Base-by-base conservation (phyloP, 2,113 vertebrate genomes). In the Salvator merianae region DNA sequence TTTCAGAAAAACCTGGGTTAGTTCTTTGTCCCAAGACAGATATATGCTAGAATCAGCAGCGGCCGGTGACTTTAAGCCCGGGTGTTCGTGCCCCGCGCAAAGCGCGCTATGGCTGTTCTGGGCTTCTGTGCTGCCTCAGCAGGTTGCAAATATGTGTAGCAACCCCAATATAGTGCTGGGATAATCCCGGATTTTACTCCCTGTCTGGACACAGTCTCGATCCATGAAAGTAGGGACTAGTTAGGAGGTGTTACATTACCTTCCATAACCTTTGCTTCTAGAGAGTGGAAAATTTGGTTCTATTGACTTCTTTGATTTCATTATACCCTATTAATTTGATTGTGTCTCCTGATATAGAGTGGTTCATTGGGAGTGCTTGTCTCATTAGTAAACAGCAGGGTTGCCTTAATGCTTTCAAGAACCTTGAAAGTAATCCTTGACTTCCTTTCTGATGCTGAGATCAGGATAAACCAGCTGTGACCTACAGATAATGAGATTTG, bases 351-450 rank as follows among this genome's bases (percentile, higher is more conserved):
- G 0, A 0, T 38, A 69, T 79, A 71, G 53, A 13, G 5, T 6
- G 66, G n/a, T 18, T 69, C 76, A 77, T 10, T 0, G 5, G 0
- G 14, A 65, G 24, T 7, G 0, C 28, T 38, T 38, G 65, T 79
- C 77, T 91, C 79, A 40, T 83, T 63, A 89, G 84, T 50, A 36
- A 70, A 0, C 81, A 90, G 65, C 38, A 68, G 79, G 83, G 55
- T 5, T 1, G 7, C 14, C 3, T 70, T 73, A 34, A 8, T 68
- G 5, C 65, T 6, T 26, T 63, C 84, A 86, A 77, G 24, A 88
- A 68, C 59, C 59, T 1, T 26, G 5, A 14, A 7, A 83, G 13
- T 2, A 86, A 84, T 84, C 55, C 84, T 40, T 78, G 28, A 84
- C 83, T 32, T 78, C 74, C 79, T 28, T 65, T 70, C 53, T 63